Base-by-base conservation (phyloP, 2,113 vertebrate genomes). In the Monopterus albus region DNA sequence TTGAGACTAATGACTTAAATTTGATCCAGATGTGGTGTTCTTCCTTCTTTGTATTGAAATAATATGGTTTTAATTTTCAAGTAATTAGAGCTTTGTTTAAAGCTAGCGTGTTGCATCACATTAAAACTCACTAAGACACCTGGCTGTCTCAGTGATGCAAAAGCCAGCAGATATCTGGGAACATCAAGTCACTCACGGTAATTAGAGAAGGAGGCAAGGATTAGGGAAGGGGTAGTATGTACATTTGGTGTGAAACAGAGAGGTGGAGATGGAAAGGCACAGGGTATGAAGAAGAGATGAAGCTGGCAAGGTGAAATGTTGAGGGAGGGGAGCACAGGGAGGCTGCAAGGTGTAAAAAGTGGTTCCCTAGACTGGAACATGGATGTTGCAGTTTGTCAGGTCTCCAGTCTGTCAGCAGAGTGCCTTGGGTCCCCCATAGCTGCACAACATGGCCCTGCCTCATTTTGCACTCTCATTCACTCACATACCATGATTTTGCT, bases 381-480 rank as follows among this genome's bases (percentile, higher is more conserved):
- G 79, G 77, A 84, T 66, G 29, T 66, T 82, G 75, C 79, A 77
- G 72, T 79, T 73, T 85, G 83, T 83, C 89, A 77, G 76, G 74
- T 87, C 79, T 78, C 69, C 70, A 45, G 40, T 84, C 81, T 74
- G 84, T 88, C 88, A 83, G 82, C 60, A 43, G 75, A 81, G 75
- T 52, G 68, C 68, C 72, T 73, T 60, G 7, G 42, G 49, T 73
- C 52, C 84, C 81, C 50, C 65, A 47, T 42, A 82, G 81, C 75
- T 20, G 0, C 23, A 55, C 42, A 75, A 60, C 85, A 39, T 36
- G 20, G 65, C 66, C 53, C 66, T 36, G 68, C 71, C 52, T 72
- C 68, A 15, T 43, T 83, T 56, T 68, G 67, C 31, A 9, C 75
- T 73, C 79, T 71, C 58, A 75, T 81, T 78, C 84, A 73, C 82